phyloP scores from a whole-genome alignment of 1,140 invertebrate species.

The Plectrocnemia conspersa region DNA sequence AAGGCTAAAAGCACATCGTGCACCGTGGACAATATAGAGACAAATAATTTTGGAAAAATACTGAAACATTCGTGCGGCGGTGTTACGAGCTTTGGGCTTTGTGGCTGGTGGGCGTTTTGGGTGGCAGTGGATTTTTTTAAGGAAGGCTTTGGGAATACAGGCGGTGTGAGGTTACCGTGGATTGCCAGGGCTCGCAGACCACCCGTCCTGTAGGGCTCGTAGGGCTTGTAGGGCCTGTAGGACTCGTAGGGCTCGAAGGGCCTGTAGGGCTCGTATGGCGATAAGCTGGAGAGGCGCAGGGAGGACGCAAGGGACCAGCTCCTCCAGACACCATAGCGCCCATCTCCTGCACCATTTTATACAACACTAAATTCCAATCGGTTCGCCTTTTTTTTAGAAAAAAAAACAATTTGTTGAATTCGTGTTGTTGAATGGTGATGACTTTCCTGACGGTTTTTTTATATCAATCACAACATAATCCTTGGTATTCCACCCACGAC shows the following conservation, averaged over 20 bases:
- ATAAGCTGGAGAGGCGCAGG: conserved; percentile 18
- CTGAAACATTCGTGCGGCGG: conserved; percentile 23
- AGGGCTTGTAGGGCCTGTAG: conserved; percentile 26
- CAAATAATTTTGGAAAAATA: conserved; percentile 8
- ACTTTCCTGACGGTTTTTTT: no score
- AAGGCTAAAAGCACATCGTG: conserved; percentile 17
- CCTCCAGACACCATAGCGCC: conserved; percentile 16
- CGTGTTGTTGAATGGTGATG: no score
- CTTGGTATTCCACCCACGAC: no score
- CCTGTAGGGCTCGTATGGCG: conserved; percentile 24
- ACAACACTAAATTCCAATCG: no score
- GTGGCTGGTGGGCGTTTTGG: conserved; percentile 19
- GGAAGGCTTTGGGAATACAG: background rate
- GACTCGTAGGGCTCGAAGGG: conserved; percentile 28
- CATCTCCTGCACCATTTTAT: conserved; percentile 23
- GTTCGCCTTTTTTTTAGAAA: no score
- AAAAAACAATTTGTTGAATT: no score
- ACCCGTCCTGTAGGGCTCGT: conserved; percentile 23
- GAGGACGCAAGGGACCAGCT: conserved; percentile 22
- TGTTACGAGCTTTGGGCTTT: conserved; percentile 22
- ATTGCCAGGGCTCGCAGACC: conserved; percentile 22
- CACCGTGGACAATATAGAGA: conserved; percentile 17
- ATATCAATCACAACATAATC: no score
- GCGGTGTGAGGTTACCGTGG: conserved; percentile 25
- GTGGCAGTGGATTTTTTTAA: conserved; percentile 16